Evolutionary conservation across 2,113 vertebrate species (phyloP), one percentile per base, ranked within the genome.

Genomic region (Amphiprion ocellaris): DNA sequence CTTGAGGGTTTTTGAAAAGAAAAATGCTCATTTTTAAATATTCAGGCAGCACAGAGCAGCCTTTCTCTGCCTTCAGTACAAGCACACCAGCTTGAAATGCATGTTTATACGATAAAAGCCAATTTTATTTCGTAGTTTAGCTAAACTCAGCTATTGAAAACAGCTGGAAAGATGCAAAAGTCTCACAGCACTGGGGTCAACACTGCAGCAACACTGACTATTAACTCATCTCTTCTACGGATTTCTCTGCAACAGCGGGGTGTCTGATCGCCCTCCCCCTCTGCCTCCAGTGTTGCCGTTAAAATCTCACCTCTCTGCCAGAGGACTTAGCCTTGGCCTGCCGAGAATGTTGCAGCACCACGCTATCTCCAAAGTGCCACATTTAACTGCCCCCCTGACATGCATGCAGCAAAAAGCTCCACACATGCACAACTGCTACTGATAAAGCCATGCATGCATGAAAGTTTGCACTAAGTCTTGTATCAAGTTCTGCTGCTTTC

Each of bases 301-400:
- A 90, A 93, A 93, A 37, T 94, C 93, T 93, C 94, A 93, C 93
- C 93, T 90, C 91, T 63, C 83, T 90, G 94, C 89, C 88, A 93
- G 89, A 91, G 86, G 78, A 87, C 89, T 66, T 6, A 76, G 85
- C 73, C 75, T 87, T 53, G 89, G 83, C 84, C 81, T 19, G 47
- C 61, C 1, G 84, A 93, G 93, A 95, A 95, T 94, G 92, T 94
- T 81, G 87, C 93, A 89, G 82, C 61, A 69, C 67, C 52, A 62
- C 69, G 90, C 77, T 77, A 94, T 82, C 87, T 92, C 79, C 70
- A 74, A 63, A 74, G 77, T 33, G 67, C 72, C 39, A 63, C 78
- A 77, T 83, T 80, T 81, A 71, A 81, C 74, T 41, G 46, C 50
- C 11, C 39, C 58, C 49, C 65, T 52, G 28, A 24, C 46, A 69